phyloP scores from a whole-genome alignment of 37 sponge, comb jelly and placozoan species.

The Geodia barretti region DNA sequence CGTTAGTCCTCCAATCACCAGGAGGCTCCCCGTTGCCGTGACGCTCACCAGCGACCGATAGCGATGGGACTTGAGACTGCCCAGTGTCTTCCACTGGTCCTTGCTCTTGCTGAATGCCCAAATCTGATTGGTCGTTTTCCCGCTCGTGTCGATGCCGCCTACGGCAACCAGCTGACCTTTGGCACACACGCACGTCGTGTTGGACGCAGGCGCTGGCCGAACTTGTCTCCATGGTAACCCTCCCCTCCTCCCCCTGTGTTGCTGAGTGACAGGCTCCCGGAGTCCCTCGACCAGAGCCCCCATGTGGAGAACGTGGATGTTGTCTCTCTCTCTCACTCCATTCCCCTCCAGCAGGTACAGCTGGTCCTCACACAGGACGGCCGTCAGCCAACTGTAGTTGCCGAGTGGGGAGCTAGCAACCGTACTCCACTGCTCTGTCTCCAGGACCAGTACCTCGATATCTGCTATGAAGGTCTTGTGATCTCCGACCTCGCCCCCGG shows the following conservation, averaged over 20 bases:
- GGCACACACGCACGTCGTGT: not conserved
- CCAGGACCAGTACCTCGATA: conserved; percentile 16
- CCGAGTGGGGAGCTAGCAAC: not conserved
- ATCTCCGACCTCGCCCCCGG: conserved; percentile 12
- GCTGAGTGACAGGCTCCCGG: not conserved
- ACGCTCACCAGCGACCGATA: not conserved
- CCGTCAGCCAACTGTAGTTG: not conserved
- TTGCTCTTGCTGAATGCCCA: not conserved
- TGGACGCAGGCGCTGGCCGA: not conserved
- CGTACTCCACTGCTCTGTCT: not conserved
- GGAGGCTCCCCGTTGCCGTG: not conserved
- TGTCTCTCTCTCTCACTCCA: not conserved
- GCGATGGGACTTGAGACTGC: not conserved
- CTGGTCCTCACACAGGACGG: not conserved
- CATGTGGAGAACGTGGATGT: not conserved
- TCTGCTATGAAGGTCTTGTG: not conserved
- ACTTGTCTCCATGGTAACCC: not conserved
- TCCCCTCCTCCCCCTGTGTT: not conserved
- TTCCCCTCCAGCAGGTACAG: not conserved
- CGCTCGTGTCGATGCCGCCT: not conserved
- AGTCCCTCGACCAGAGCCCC: not conserved
- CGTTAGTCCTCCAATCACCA: conserved; percentile 15
- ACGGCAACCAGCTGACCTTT: not conserved
- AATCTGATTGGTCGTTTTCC: not conserved
- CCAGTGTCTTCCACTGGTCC: not conserved